A percentile compares a stretch with the other conserved stretches of the same genome.
Conservation (phyloP, 1,140 invertebrate genomes). For the Drosophila yakuba region DNA sequence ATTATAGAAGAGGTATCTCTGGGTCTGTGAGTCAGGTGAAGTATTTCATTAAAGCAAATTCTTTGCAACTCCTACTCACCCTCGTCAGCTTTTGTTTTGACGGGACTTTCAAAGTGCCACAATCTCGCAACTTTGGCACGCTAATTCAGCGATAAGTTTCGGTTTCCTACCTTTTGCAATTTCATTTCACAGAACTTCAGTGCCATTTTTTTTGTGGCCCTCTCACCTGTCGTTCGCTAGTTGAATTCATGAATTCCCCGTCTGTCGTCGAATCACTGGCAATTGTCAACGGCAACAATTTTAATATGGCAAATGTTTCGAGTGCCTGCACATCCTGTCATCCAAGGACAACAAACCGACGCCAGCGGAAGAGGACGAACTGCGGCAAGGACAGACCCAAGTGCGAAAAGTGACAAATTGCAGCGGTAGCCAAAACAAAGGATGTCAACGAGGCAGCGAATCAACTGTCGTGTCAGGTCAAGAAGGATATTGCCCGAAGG, state of each 20-base stretch:
- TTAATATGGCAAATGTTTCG: slow-evolving; percentile 68
- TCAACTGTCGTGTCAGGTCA: slow-evolving; percentile 51
- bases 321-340: slow-evolving; percentile 54
- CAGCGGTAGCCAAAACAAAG: slow-evolving; percentile 52
- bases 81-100: slow-evolving; percentile 34
- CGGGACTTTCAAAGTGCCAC: slow-evolving; percentile 42
- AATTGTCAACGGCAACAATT: slow-evolving; percentile 66
- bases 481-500: slow-evolving; percentile 25
- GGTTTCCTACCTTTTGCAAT: slow-evolving; percentile 25
- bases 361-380: slow-evolving; percentile 10
- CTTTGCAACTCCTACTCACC: slow-evolving; percentile 2
- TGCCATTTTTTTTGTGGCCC: slow-evolving; percentile 4
- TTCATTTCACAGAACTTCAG: slow-evolving; percentile 44
- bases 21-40: background rate
- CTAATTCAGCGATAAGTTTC: slow-evolving; percentile 68
- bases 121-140: slow-evolving; percentile 53
- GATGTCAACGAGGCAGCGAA: slow-evolving; percentile 8
- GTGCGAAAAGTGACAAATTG: slow-evolving; percentile 76
- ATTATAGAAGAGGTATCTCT: background rate
- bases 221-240: slow-evolving; percentile 39
- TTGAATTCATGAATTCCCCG: slow-evolving; percentile 51
- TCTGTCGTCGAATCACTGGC: slow-evolving; percentile 43
- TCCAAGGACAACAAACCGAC: slow-evolving; percentile 26
- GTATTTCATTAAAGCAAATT: slow-evolving; percentile 19
- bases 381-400: slow-evolving; percentile 23